These are phyloP conservation scores for Regulus satrapa DNA, from an alignment of 2,113 vertebrate species.

Conservation along the genomic window DNA sequence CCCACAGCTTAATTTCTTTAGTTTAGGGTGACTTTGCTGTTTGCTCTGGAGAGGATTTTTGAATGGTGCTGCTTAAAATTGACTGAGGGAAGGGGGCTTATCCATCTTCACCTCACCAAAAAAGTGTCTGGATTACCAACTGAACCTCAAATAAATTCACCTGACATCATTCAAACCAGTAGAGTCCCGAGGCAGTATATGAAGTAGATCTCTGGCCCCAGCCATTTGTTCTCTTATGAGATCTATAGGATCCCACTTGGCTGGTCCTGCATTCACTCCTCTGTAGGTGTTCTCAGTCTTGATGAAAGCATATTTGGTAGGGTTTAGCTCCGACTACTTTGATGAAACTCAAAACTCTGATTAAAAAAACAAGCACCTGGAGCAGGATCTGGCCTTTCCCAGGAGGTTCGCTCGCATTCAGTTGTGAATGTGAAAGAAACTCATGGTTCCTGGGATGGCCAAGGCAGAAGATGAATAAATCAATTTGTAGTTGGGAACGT, in stretches of 20 bases:
- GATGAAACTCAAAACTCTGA: not conserved
- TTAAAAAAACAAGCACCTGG: not conserved
- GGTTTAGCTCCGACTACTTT: not conserved
- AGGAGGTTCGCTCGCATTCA: not conserved
- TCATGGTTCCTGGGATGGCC: rapidly evolving
- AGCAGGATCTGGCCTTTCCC: not conserved
- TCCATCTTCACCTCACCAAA: not conserved
- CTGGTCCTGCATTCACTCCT: not conserved
- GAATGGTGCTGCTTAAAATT: not conserved
- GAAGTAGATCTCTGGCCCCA: not conserved
- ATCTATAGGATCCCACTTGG: not conserved
- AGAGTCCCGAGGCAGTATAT: not conserved
- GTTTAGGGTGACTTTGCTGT: not conserved
- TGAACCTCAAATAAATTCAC: not conserved
- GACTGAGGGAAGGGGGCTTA: not conserved
- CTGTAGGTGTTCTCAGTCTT: not conserved
- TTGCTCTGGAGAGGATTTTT: not conserved
- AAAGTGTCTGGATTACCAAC: not conserved
- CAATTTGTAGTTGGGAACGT: not conserved
- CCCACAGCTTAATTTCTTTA: not conserved
- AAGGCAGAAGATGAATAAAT: not conserved
- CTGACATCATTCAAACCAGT: not conserved
- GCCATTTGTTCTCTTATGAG: not conserved
- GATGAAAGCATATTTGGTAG: not conserved
- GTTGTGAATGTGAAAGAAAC: not conserved